These are phyloP conservation scores for Palythoa grandis DNA, from an alignment of 92 coral and sea anemone species.

Conservation along the genomic window DNA sequence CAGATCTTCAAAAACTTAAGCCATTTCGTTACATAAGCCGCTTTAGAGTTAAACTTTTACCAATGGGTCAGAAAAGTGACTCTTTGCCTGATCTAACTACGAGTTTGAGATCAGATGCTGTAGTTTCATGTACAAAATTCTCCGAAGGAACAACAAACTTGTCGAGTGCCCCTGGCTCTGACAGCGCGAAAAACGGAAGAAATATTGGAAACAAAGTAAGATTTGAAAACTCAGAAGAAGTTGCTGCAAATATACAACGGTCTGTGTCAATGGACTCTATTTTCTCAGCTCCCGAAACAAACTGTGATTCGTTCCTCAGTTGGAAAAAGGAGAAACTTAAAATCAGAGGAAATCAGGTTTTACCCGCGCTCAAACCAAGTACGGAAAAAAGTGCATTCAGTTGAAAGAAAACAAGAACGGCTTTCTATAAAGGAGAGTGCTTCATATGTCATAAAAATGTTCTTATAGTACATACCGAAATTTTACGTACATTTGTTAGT, in stretches of 20 bases:
- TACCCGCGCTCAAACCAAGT: no score
- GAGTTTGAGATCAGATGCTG: not conserved
- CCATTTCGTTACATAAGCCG: constrained; percentile 57
- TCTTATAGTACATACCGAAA: no score
- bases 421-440: no score
- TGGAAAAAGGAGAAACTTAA: not conserved
- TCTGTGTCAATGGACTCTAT: constrained; percentile 53
- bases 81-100: constrained; percentile 52
- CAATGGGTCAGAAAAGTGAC: constrained; percentile 56
- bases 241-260: constrained; percentile 11
- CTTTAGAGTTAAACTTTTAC: constrained; percentile 61
- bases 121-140: constrained; percentile 24
- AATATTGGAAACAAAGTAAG: not conserved
- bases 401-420: no score
- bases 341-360: constrained; percentile 46
- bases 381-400: no score
- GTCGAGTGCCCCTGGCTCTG: not conserved
- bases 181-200: not conserved
- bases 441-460: no score
- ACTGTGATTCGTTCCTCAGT: constrained; percentile 11
- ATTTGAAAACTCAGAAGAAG: not conserved
- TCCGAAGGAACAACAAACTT: not conserved
- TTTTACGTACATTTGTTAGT: no score
- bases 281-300: not conserved
- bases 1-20: not conserved